These are phyloP conservation scores for Andricus curvator DNA, from an alignment of 2,888 invertebrate species.

Conservation along the genomic window DNA sequence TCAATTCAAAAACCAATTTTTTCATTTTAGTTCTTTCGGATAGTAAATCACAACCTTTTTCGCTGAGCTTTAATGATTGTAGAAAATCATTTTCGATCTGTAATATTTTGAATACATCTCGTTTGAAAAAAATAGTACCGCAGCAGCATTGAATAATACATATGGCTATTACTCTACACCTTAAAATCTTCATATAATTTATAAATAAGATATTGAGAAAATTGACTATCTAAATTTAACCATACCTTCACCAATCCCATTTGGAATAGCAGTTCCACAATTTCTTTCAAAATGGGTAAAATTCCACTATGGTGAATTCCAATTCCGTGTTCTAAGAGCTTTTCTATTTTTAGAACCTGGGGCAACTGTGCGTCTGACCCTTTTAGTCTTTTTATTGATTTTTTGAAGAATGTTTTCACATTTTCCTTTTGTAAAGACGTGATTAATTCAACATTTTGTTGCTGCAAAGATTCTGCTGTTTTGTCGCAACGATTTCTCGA, in stretches of 20 bases:
- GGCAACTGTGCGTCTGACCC: slow-evolving; percentile 93
- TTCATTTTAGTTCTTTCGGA: no score
- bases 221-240: background rate
- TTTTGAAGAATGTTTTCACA: slow-evolving; percentile 91
- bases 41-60: no score
- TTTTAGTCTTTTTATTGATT: slow-evolving; percentile 88
- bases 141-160: no score
- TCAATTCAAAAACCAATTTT: no score
- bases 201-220: no score
- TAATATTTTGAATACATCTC: no score
- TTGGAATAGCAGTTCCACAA: slow-evolving; percentile 98
- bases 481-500: slow-evolving; percentile 91
- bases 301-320: slow-evolving; percentile 99
- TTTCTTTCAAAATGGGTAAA: slow-evolving; percentile 98
- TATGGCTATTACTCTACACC: no score
- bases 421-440: slow-evolving; percentile 90
- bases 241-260: slow-evolving; percentile 92
- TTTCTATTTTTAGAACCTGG: slow-evolving; percentile 87
- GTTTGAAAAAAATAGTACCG: no score
- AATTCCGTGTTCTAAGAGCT: slow-evolving; percentile 90
- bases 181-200: no score
- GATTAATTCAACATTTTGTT: slow-evolving; percentile 80
- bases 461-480: slow-evolving; percentile 79
- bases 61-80: no score
- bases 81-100: no score